phyloP scores from a whole-genome alignment of 2,888 invertebrate genomes.

The Argyresthia goedartella region DNA sequence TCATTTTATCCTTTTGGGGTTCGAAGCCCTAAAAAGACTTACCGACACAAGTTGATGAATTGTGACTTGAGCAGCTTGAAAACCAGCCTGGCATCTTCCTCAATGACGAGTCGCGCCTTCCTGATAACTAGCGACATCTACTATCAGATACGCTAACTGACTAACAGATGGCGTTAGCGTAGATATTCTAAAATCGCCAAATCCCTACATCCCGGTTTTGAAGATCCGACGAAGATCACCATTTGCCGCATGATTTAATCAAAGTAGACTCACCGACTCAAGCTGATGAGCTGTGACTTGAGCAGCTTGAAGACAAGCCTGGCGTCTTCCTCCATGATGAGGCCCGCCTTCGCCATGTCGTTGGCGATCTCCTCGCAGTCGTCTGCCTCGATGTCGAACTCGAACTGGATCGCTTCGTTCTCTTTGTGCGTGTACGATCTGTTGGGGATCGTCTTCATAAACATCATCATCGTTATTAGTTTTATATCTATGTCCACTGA shows the following conservation, averaged over 20 bases:
- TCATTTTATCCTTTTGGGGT: too few relatives aligned
- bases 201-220: too few relatives aligned
- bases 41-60: conserved; percentile 78
- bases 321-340: conserved; percentile 95
- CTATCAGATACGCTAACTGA: too few relatives aligned
- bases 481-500: too few relatives aligned
- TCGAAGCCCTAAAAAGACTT: too few relatives aligned
- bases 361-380: conserved; percentile 94
- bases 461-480: too few relatives aligned
- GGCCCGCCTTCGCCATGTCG: conserved; percentile 95
- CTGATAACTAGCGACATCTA: too few relatives aligned
- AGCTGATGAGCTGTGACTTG: conserved; percentile 86
- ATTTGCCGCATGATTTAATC: too few relatives aligned
- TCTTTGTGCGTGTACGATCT: conserved; percentile 96
- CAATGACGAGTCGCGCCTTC: conserved; percentile 93
- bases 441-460: neutral
- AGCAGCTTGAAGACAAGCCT: conserved; percentile 92
- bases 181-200: too few relatives aligned
- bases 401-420: conserved; percentile 99
- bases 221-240: too few relatives aligned
- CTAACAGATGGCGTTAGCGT: too few relatives aligned
- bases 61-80: conserved; percentile 93
- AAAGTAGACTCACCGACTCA: conserved; percentile 62
- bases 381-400: conserved; percentile 93
- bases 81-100: conserved; percentile 94